Evolutionary conservation across 2,113 vertebrate species (phyloP).

Genomic region (Ctenomys sociabilis): DNA sequence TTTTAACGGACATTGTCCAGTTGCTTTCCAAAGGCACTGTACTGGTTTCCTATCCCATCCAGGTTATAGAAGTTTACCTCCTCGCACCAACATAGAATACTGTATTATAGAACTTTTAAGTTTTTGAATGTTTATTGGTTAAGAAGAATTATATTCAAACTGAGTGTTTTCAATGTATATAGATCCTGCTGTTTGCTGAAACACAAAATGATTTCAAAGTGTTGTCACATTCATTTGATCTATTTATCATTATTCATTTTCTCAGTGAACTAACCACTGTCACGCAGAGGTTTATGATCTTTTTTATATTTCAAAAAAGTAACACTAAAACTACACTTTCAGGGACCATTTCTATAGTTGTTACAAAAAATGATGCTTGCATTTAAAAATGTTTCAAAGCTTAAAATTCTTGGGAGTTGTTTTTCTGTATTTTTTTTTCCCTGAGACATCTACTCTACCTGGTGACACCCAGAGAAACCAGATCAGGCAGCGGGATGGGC

Average conservation of each 20-base stretch:
- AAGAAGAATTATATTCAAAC: slow-evolving; percentile 18
- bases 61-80: not conserved
- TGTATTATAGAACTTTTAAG: not conserved
- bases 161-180: not conserved
- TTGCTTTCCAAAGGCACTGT: not conserved
- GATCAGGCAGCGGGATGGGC: not conserved
- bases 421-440: no score
- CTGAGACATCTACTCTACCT: not conserved
- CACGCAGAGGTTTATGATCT: not conserved
- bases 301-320: slow-evolving; percentile 10
- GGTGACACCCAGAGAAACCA: not conserved
- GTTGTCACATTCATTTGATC: not conserved
- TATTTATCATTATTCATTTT: not conserved
- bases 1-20: not conserved
- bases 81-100: not conserved
- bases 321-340: not conserved
- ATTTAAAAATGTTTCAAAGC: slow-evolving; percentile 18
- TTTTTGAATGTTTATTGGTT: slow-evolving; percentile 16
- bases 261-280: not conserved
- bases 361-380: not conserved
- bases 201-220: slow-evolving; percentile 1
- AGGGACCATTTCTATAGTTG: not conserved
- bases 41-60: not conserved
- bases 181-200: not conserved
- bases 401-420: not conserved